Percentiles rank a stretch among this genome's conserved stretches.
These are phyloP conservation scores for Python bivittatus DNA, from an alignment of 2,113 vertebrate species.

Conservation along the genomic window DNA sequence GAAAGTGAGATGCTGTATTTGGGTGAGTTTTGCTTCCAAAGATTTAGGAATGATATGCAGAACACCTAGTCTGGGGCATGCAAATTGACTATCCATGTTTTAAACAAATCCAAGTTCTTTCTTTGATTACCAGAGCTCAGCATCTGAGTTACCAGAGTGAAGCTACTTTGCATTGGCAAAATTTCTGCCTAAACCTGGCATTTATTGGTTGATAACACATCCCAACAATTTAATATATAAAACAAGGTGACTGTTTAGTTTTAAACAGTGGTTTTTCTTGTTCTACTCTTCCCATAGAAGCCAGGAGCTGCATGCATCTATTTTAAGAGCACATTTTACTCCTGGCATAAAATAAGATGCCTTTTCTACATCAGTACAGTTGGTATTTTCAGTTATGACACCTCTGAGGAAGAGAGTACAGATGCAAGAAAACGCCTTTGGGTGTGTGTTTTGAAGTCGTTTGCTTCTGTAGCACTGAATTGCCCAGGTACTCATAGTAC, in stretches of 20 bases:
- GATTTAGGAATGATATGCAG: background rate
- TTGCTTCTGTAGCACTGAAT: background rate
- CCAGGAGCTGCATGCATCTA: background rate
- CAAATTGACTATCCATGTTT: background rate
- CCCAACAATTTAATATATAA: background rate
- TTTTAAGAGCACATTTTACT: background rate
- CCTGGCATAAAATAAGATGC: background rate
- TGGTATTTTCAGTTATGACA: background rate
- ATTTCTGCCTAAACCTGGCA: background rate
- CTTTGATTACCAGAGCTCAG: background rate
- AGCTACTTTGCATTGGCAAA: background rate
- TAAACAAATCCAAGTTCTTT: background rate
- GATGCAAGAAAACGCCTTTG: slow-evolving; percentile 2
- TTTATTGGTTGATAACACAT: background rate
- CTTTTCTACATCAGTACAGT: background rate
- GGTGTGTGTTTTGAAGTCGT: background rate
- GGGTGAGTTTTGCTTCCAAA: background rate
- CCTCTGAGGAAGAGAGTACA: background rate
- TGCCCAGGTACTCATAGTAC: slow-evolving; percentile 7
- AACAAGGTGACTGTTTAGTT: background rate
- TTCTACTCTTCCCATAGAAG: background rate
- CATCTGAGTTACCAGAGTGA: background rate
- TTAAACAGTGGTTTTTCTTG: background rate
- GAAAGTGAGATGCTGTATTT: background rate
- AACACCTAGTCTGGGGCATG: background rate